Evolutionary conservation across 2,888 invertebrate species (phyloP).

Genomic region (Sturmia bella): DNA sequence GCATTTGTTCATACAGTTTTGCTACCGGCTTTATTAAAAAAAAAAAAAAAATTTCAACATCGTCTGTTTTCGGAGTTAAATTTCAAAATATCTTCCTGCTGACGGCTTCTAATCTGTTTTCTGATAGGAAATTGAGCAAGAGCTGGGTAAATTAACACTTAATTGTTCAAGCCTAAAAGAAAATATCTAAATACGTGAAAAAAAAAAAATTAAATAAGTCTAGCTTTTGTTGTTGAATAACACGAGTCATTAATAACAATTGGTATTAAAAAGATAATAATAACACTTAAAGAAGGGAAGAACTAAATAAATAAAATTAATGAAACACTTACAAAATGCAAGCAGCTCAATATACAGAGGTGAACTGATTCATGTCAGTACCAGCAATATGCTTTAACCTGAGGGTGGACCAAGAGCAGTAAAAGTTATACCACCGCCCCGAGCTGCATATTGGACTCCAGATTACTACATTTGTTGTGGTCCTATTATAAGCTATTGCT

Average conservation of each 20-base stretch:
- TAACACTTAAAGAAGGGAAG: background rate
- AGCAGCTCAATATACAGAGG: too few relatives aligned
- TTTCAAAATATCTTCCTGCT: constrained; percentile 45
- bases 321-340: background rate
- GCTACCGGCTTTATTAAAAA: background rate
- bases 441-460: too few relatives aligned
- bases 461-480: too few relatives aligned
- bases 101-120: constrained; percentile 46
- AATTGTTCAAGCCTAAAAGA: constrained; percentile 9
- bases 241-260: constrained; percentile 21
- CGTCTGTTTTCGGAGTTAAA: constrained; percentile 19
- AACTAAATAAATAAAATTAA: background rate
- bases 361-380: too few relatives aligned
- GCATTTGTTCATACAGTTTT: constrained; percentile 3
- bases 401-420: too few relatives aligned
- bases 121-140: constrained; percentile 55
- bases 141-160: constrained; percentile 23
- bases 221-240: background rate
- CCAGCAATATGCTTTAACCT: too few relatives aligned
- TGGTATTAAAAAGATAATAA: background rate
- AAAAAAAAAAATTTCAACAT: constrained; percentile 5
- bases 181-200: background rate
- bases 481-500: too few relatives aligned
- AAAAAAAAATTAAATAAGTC: background rate
- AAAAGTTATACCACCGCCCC: too few relatives aligned